Evolutionary conservation across 2,113 vertebrate species (phyloP).

Genomic region (Manacus vitellinus): DNA sequence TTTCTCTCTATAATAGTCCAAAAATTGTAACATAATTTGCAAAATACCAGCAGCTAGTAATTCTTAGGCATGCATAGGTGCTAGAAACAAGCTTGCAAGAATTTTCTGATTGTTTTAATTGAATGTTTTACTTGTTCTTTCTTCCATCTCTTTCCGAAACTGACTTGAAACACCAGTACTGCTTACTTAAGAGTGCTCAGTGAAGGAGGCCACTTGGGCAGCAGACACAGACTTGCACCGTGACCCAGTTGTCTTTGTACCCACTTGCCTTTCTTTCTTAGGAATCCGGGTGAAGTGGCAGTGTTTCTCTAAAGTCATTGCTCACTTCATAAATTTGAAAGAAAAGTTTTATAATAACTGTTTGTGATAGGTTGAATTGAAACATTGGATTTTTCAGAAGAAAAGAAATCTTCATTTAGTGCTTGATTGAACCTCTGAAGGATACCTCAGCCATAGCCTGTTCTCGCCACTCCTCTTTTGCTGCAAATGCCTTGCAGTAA

Average conservation of each 20-base stretch:
- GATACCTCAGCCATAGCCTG: background rate
- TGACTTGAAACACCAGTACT: background rate
- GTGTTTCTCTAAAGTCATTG: background rate
- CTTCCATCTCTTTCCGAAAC: background rate
- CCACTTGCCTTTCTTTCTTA: background rate
- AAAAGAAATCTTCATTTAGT: background rate
- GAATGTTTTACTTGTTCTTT: background rate
- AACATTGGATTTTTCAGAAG: background rate
- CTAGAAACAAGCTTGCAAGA: constrained; percentile 10
- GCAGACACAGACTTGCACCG: background rate
- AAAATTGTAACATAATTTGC: background rate
- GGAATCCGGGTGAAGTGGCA: background rate
- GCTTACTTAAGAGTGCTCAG: background rate
- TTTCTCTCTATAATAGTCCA: background rate
- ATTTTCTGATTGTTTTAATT: background rate
- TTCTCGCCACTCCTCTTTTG: background rate
- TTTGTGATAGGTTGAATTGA: background rate
- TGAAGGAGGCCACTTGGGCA: background rate
- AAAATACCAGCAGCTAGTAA: background rate
- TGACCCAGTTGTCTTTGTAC: background rate
- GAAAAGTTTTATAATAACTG: background rate
- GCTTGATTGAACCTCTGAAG: background rate
- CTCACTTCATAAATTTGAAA: background rate
- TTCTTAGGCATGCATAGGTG: background rate
- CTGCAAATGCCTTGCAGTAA: background rate